Percentiles rank a stretch among this genome's conserved stretches.
These are phyloP conservation scores for Cheilosia impressa DNA, from an alignment of 2,888 invertebrate genomes.

Conservation along the genomic window DNA sequence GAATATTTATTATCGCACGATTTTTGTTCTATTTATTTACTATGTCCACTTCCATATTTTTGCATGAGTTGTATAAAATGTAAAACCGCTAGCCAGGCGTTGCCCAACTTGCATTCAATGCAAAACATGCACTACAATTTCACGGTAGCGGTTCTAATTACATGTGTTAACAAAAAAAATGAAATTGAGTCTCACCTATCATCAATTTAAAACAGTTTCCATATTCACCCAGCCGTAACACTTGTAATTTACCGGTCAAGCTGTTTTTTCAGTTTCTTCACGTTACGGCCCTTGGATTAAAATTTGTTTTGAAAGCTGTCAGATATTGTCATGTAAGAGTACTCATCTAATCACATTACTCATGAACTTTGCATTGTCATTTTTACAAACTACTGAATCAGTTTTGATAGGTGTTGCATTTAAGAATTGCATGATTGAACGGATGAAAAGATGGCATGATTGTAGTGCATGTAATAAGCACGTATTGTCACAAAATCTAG, in stretches of 20 bases:
- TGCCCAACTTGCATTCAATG: too few relatives aligned
- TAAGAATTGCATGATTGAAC: conserved; percentile 19
- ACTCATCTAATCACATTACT: neutral
- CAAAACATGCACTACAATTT: too few relatives aligned
- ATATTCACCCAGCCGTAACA: conserved; percentile 13
- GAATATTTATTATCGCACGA: too few relatives aligned
- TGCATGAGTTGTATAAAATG: too few relatives aligned
- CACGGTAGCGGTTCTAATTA: too few relatives aligned
- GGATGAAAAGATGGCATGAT: conserved; percentile 9
- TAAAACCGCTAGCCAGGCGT: too few relatives aligned
- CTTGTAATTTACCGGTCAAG: neutral
- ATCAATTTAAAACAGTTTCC: conserved; percentile 16
- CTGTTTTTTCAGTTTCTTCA: too few relatives aligned
- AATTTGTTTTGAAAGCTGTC: neutral
- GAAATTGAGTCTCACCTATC: neutral
- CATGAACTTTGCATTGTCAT: conserved; percentile 2
- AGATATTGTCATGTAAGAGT: neutral
- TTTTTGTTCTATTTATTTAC: too few relatives aligned
- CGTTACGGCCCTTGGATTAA: too few relatives aligned
- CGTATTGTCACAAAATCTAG: neutral
- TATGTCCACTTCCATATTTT: too few relatives aligned
- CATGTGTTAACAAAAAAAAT: too few relatives aligned
- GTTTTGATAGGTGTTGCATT: neutral
- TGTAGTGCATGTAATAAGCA: neutral
- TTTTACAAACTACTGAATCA: neutral